Conservation (phyloP, 2,797 vertebrate genomes). For the Pelochelys cantorii region DNA sequence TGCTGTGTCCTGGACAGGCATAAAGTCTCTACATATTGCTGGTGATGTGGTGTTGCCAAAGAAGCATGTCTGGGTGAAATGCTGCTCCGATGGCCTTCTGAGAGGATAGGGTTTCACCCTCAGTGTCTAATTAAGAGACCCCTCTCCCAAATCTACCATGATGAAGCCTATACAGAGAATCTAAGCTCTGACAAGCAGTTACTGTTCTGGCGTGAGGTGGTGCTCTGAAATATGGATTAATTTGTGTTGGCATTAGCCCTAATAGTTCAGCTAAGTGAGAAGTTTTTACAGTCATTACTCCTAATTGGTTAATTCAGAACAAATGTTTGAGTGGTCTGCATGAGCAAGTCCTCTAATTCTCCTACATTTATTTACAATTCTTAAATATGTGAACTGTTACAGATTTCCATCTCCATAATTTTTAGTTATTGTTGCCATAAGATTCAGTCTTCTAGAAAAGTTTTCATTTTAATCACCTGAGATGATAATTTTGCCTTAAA, state of each 20-base stretch:
- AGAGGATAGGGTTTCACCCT: background rate
- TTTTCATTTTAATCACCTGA: background rate
- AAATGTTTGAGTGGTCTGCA: slow-evolving; percentile 13
- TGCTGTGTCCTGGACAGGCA: background rate
- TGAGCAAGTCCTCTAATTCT: background rate
- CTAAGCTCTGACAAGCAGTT: background rate
- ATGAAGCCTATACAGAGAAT: background rate
- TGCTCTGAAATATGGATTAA: background rate
- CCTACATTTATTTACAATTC: background rate
- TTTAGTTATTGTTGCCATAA: background rate
- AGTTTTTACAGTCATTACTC: slow-evolving; percentile 27
- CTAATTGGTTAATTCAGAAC: slow-evolving; percentile 56
- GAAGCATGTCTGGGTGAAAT: background rate
- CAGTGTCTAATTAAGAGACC: background rate
- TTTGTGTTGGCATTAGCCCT: background rate
- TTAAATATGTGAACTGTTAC: slow-evolving; percentile 5
- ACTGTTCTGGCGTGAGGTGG: background rate
- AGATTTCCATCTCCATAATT: background rate
- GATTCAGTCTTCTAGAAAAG: background rate
- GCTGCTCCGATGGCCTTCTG: background rate
- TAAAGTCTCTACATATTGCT: background rate
- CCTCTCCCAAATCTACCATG: background rate
- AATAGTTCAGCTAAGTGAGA: background rate
- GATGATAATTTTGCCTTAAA: background rate
- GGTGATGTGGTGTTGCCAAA: background rate